Base-by-base conservation (phyloP, 2,888 invertebrate genomes). In the Caenorhabditis uteleia region DNA sequence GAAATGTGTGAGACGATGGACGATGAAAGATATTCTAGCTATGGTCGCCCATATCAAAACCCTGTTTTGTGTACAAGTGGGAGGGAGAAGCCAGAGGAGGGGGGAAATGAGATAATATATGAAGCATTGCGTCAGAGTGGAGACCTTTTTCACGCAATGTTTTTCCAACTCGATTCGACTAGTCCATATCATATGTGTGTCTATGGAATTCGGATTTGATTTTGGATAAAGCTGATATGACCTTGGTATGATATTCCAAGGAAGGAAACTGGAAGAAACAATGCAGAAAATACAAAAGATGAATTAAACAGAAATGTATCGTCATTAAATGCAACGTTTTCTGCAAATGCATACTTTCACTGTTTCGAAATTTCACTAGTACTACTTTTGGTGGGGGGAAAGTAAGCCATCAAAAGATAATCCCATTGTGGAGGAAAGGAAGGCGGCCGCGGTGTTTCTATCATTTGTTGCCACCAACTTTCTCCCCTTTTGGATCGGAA, bases 281-380 rank as follows among this genome's bases (percentile, higher is more conserved):
- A 38, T 16, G 40, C 25, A 12, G n/a, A n/a, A 7, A 57, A 21
- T 40, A 51, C 46, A 51, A 40, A 44, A 48, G 21, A 26, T 44
- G 60, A 49, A 54, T 60, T 5, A 14, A 34, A 7, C 5, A 5
- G n/a, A 49, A 60, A 49, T 54, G 60, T 60, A 60, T 60, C 60
- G 62, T 62, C 62, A 62, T 62, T 62, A 62, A 62, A 62, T 42
- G 33, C 50, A 61, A 55, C 46, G 51, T 56, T 56, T 56, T 62
- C 62, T 56, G 56, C 62, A 62, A 62, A 56, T 62, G 61, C 49
- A 56, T 56, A 54, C 64, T 64, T 64, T 64, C 64, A 36, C 53
- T 64, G 53, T 48, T 56, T 29, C 49, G 36, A 40, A 38, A 20
- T 55, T 46, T 44, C 21, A 20, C 34, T 23, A n/a, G n/a, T n/a